Evolutionary conservation across 2,888 invertebrate genomes (phyloP).

Genomic region (Calameuta idolon): DNA sequence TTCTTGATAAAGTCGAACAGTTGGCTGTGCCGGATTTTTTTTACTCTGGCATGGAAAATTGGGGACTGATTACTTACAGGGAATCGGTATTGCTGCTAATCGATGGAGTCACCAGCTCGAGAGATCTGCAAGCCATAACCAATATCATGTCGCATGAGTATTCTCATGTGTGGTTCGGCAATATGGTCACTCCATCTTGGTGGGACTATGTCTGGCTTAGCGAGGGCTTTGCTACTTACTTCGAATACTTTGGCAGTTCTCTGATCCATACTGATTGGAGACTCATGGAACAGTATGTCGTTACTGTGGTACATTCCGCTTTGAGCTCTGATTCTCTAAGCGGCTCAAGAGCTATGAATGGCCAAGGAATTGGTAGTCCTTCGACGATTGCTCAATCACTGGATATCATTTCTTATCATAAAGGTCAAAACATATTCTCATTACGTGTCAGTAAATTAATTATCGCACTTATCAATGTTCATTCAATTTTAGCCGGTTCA

Average conservation of each 20-base stretch:
- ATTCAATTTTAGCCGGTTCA: slow-evolving; percentile 48
- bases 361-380: slow-evolving; percentile 67
- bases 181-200: slow-evolving; percentile 60
- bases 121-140: slow-evolving; percentile 29
- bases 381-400: slow-evolving; percentile 70
- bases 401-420: slow-evolving; percentile 74
- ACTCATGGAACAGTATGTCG: slow-evolving; percentile 66
- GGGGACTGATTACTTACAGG: slow-evolving; percentile 87
- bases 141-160: slow-evolving; percentile 69
- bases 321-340: slow-evolving; percentile 64
- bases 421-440: slow-evolving; percentile 66
- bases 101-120: slow-evolving; percentile 29
- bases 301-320: slow-evolving; percentile 60
- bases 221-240: slow-evolving; percentile 71
- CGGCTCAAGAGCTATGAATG: slow-evolving; percentile 71
- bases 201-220: slow-evolving; percentile 66
- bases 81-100: slow-evolving; percentile 43
- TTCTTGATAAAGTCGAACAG: slow-evolving; percentile 76
- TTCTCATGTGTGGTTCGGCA: slow-evolving; percentile 70
- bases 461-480: background rate
- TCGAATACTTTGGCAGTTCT: slow-evolving; percentile 62
- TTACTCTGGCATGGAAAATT: slow-evolving; percentile 93
- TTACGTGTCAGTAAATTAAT: background rate
- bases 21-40: slow-evolving; percentile 88
- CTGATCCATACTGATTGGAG: slow-evolving; percentile 60